Conservation (phyloP, 2,888 invertebrate species). For the Bedellia somnulentella region DNA sequence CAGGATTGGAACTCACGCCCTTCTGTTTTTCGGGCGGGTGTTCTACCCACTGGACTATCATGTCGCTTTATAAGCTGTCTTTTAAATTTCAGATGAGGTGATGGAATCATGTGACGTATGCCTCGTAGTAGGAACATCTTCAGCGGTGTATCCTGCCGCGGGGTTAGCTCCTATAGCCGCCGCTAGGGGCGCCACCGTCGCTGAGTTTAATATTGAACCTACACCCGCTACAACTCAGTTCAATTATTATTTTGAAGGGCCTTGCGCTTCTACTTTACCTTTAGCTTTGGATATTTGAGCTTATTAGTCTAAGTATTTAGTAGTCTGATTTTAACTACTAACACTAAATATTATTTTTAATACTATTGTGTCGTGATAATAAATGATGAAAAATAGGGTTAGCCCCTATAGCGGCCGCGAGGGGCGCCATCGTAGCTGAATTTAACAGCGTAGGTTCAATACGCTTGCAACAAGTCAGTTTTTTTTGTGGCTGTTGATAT, state of each 20-base stretch:
- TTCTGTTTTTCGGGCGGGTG: no score
- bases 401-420: conserved; percentile 73
- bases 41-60: no score
- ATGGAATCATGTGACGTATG: conserved; percentile 75
- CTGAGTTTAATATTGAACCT: conserved; percentile 56
- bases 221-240: conserved; percentile 41
- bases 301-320: no score
- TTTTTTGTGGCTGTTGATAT: no score
- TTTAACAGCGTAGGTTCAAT: no score
- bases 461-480: no score
- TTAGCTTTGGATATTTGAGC: conserved; percentile 18
- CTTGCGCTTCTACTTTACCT: conserved; percentile 42
- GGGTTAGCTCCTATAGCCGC: conserved; percentile 83
- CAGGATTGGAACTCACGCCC: no score
- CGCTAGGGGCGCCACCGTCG: conserved; percentile 59
- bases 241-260: conserved; percentile 47
- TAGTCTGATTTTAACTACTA: no score
- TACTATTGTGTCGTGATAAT: no score
- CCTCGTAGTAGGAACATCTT: conserved; percentile 83
- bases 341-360: no score
- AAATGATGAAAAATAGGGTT: no score
- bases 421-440: conserved; percentile 60
- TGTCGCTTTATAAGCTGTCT: no score
- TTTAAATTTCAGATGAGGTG: conserved; percentile 48
- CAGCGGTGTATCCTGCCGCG: conserved; percentile 85